Base-by-base conservation (phyloP, 1,140 invertebrate genomes). In the Ceratina japonica region DNA sequence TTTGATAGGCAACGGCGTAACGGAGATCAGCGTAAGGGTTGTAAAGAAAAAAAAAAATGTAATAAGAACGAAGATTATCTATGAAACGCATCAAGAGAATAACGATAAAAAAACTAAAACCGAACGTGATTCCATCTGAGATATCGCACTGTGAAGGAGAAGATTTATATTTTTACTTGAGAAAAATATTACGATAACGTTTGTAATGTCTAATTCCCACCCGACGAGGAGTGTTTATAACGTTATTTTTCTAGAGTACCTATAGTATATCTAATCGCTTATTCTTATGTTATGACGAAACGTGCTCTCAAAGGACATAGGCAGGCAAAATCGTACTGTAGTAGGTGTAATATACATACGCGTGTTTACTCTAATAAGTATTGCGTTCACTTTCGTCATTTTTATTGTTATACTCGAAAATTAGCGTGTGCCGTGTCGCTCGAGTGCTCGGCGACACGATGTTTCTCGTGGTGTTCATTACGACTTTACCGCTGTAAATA, bases 141-240 rank as follows among this genome's bases (percentile, higher is more conserved):
- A 85, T 81, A 87, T 84, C 70, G 86, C 71, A 86, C 75, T 81
- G 83, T 82, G 86, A 84, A 86, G 80, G 80, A 89, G 85, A 78
- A 90, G 85, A 86, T 91, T 91, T 87, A 90, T 91, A 90, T 91
- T 91, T 92, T 91, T 90, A 91, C 89, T 89, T 90, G 87, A 80
- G 62, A 79, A 82, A 44, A 85, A 82, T 75, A 61, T 86, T 87
- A 83, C 83, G 82, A 87, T 87, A 85, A 88, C 72, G 72, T 90
- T 89, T 90, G 75, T 90, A 89, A 89, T 56, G 63, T 86, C 80
- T 80, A 84, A 85, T 88, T 84, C 75, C 77, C 84, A 59, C 59
- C 69, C 64, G 54, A 66, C 69, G 73, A 81, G 62, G 44, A 79
- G 80, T 84, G 54, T 82, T 81, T 66, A 75, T 75, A 78, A 89